A percentile compares a stretch with the other conserved stretches of the same genome.
phyloP scores from a whole-genome alignment of 2,797 vertebrate genomes.

The Semaprochilodus insignis region DNA sequence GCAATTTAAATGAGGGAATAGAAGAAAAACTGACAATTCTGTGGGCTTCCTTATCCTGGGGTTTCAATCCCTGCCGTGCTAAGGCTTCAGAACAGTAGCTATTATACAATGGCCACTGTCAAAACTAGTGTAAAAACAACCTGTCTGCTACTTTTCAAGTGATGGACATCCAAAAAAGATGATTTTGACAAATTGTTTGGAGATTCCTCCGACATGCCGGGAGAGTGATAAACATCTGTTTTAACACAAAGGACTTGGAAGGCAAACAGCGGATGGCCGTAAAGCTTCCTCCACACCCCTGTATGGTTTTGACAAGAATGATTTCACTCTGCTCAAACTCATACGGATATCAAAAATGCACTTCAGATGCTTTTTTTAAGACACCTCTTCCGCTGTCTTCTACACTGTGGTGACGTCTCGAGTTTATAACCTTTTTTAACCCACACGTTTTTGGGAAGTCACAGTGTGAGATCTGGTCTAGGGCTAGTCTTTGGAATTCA shows the following conservation, averaged over 20 bases:
- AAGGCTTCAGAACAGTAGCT: slow-evolving; percentile 33
- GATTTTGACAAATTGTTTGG: slow-evolving; percentile 75
- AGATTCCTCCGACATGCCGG: slow-evolving; percentile 68
- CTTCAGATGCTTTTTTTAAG: neutral
- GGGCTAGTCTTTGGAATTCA: too few relatives aligned
- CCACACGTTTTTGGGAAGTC: too few relatives aligned
- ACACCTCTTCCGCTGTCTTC: neutral
- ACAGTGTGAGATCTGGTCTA: too few relatives aligned
- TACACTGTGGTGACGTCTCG: neutral
- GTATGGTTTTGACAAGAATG: slow-evolving; percentile 38
- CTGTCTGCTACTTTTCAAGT: slow-evolving; percentile 66
- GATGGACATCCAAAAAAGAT: slow-evolving; percentile 60
- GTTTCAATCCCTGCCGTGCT: slow-evolving; percentile 36
- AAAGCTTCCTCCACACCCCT: slow-evolving; percentile 34
- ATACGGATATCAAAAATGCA: slow-evolving; percentile 36
- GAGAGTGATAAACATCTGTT: slow-evolving; percentile 71
- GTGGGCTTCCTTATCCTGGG: slow-evolving; percentile 49
- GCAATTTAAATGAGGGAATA: slow-evolving; percentile 47
- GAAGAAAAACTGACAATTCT: slow-evolving; percentile 52
- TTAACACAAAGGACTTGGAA: slow-evolving; percentile 58
- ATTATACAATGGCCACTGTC: slow-evolving; percentile 48
- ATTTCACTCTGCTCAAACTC: slow-evolving; percentile 34
- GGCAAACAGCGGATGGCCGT: slow-evolving; percentile 33
- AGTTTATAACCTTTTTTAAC: neutral
- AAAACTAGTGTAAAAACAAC: slow-evolving; percentile 37